Base-by-base conservation (phyloP, 2,888 invertebrate species). In the Conus canariensis region DNA sequence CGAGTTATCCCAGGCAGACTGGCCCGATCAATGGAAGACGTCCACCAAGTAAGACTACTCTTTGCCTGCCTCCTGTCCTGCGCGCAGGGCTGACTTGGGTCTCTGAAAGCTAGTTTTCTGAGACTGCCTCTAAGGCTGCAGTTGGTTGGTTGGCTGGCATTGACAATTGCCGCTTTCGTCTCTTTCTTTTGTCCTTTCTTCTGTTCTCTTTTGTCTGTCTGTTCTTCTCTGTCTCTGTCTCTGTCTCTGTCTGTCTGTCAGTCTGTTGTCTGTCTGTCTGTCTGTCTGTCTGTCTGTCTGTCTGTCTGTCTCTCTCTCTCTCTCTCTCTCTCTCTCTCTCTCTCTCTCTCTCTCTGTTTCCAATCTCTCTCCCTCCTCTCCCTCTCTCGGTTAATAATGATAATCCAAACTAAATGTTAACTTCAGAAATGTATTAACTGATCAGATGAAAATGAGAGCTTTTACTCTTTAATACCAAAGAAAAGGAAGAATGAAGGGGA, bases 1-100 rank as follows among this genome's bases (percentile, higher is more conserved):
- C 74, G 89, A 85, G 89, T 89, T 89, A 89, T 89, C 85, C 85
- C 85, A 58, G 64, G 16, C 85, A 25, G 89, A 89, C 85, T 25
- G 59, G 16, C 5, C n/a, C 58, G 74, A 89, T 89, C 89, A 85
- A 89, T 89, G 56, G 12, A 60, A 60, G 88, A 88, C 67, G 88
- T 67, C 64, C 30, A 16, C 86, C 64, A 45, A 86, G 45, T 85
- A 67, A 64, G 30, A 86, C 59, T 67, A 19, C 77, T 67, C 45
- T 86, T 86, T 10, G n/a, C 19, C 45, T 14, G 60, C 22, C 70
- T 70, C 22, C 70, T 64, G 64, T 64, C 64, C 7, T 19, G 58
- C 8, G 83, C 45, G 83, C 56, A 19, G 7, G 64, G 64, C 56
- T 22, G 30, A 56, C 58, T 45, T 4, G 7, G 8, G 83, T 83